Evolutionary conservation across 2,797 vertebrate genomes (phyloP).

Genomic region (Sciurus carolinensis): DNA sequence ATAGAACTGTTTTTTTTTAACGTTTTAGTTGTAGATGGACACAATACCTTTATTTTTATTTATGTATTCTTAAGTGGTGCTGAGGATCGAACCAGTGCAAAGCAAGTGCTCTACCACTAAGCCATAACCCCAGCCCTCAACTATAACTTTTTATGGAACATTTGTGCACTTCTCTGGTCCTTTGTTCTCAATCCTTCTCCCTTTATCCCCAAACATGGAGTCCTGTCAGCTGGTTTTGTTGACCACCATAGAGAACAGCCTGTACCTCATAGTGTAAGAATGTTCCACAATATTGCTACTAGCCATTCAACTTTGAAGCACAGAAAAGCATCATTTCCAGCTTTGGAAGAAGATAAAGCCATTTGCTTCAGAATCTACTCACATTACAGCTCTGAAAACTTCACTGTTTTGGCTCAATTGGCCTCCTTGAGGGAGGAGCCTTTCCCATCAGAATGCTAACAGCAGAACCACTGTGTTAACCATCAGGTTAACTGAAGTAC

Average conservation of each 20-base stretch:
- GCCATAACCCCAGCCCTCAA: too few relatives aligned
- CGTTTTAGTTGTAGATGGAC: too few relatives aligned
- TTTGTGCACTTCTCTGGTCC: background rate
- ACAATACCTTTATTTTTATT: too few relatives aligned
- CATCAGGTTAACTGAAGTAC: background rate
- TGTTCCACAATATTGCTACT: conserved; percentile 40
- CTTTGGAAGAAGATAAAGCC: conserved; percentile 71
- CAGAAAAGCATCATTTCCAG: conserved; percentile 57
- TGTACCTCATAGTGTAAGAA: conserved; percentile 5
- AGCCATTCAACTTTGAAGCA: conserved; percentile 67
- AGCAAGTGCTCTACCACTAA: too few relatives aligned
- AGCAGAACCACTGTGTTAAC: conserved; percentile 30
- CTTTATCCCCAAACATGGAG: background rate
- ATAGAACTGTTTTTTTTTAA: background rate
- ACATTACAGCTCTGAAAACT: conserved; percentile 67
- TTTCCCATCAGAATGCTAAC: background rate
- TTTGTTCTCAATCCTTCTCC: background rate
- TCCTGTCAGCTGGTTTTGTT: background rate
- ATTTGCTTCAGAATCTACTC: conserved; percentile 73
- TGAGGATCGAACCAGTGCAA: too few relatives aligned
- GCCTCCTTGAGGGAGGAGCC: conserved; percentile 43
- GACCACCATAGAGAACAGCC: background rate
- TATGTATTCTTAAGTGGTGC: too few relatives aligned
- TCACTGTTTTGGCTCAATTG: conserved; percentile 48
- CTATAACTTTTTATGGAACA: background rate